Base-by-base conservation (phyloP, 2,797 vertebrate genomes). In the Phoebastria nigripes region DNA sequence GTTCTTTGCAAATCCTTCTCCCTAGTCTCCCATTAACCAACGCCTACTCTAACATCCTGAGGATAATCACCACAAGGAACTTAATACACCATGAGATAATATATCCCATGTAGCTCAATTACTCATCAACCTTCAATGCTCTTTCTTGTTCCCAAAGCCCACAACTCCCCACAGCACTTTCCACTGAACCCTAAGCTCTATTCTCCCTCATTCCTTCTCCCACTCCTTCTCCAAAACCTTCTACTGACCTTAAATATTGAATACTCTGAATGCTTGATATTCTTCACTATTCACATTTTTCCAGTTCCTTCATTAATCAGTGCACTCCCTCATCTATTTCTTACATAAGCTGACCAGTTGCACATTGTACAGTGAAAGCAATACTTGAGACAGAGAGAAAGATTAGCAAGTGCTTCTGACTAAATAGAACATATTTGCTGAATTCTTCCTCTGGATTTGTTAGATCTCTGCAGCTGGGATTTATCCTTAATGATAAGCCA, bases 31-130 rank as follows among this genome's bases (percentile, higher is more conserved):
- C 86, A 70, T 87, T 89, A 94, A 90, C 69, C 55, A 91, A 81
- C 1, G 9, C 54, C 87, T 86, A 88, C 84, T 82, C 88, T 77
- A 87, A 88, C 25, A 88, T 83, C 54, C 58, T 88, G 62, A 93
- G 54, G 51, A 79, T 82, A 93, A 86, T 94, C 69, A 91, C n/a
- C 39, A 84, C 20, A 61, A 88, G 59, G 46, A 83, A 90, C 22
- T 89, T 84, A 82, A 93, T 80, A 55, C 12, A 58, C 49, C 37
- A 70, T 62, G 66, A 92, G 90, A 86, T 82, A 94, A 95, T 92
- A 54, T 44, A 79, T 79, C 70, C 70, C 47, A 37, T 33, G 42
- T 46, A 93, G 25, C 46, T 91, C 82, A 89, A 78, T 82, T 94
- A 84, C 29, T 88, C 72, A 87, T 79, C 58, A 88, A 31, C 46